These are phyloP conservation scores for Spheniscus humboldti DNA, from an alignment of 2,797 vertebrate species.

Conservation along the genomic window DNA sequence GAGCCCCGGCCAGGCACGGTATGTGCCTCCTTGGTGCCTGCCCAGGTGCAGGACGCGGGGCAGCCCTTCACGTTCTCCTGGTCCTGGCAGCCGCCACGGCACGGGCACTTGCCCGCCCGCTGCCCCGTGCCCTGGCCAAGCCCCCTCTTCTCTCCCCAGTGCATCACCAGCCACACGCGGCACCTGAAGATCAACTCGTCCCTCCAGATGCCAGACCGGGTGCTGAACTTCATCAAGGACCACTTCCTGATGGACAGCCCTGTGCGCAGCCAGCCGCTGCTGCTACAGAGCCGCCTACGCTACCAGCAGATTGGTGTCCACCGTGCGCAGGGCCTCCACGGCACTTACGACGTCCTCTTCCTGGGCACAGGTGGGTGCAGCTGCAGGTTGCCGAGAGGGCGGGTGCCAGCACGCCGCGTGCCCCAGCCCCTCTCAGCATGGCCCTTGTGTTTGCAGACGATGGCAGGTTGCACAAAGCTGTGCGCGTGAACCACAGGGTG, in stretches of 20 bases:
- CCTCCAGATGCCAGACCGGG: slow-evolving; percentile 92
- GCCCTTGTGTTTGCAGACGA: slow-evolving; percentile 78
- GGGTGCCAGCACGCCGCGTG: fast-evolving
- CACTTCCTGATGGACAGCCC: slow-evolving; percentile 95
- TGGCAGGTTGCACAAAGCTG: slow-evolving; percentile 90
- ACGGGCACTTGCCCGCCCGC: fast-evolving
- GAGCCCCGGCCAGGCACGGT: slow-evolving; percentile 91
- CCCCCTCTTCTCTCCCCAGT: slow-evolving; percentile 71
- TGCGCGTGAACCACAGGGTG: slow-evolving; percentile 77
- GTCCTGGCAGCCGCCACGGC: fast-evolving
- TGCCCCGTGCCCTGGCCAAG: fast-evolving
- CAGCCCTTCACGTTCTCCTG: fast-evolving
- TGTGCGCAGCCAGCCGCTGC: slow-evolving; percentile 85
- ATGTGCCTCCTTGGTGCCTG: not conserved
- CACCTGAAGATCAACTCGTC: slow-evolving; percentile 86
- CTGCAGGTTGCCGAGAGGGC: fast-evolving
- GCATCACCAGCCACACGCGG: slow-evolving; percentile 85
- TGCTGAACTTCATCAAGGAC: slow-evolving; percentile 96
- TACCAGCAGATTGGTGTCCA: slow-evolving; percentile 90
- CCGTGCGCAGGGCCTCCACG: slow-evolving; percentile 67
- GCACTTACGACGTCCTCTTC: slow-evolving; percentile 86
- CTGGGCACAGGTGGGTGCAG: slow-evolving; percentile 86
- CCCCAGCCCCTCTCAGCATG: fast-evolving
- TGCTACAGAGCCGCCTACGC: slow-evolving; percentile 83
- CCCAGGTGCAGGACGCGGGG: fast-evolving